These are phyloP conservation scores for Cynoglossus semilaevis DNA, from an alignment of 2,113 vertebrate species.

Conservation along the genomic window DNA sequence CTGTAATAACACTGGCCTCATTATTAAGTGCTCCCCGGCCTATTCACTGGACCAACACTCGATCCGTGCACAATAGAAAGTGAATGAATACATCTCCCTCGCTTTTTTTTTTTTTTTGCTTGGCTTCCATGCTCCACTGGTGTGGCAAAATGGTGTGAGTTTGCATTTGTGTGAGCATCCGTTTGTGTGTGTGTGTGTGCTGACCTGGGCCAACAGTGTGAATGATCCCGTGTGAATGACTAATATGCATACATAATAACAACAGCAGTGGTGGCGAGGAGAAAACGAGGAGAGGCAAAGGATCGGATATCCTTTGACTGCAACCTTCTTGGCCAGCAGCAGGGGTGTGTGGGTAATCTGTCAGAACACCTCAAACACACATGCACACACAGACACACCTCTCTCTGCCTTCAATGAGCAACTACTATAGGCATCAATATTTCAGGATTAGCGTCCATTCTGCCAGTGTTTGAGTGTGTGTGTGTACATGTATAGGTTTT, in stretches of 20 bases:
- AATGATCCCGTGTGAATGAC: conserved; percentile 67
- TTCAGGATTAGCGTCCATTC: conserved; percentile 70
- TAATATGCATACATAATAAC: conserved; percentile 67
- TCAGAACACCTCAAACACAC: conserved; percentile 36
- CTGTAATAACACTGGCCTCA: conserved; percentile 74
- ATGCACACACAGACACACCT: conserved; percentile 21
- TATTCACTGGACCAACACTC: conserved; percentile 69
- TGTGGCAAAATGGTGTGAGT: conserved; percentile 60
- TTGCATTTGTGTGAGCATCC: conserved; percentile 29
- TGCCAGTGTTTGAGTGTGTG: conserved; percentile 18
- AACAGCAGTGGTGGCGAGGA: conserved; percentile 40
- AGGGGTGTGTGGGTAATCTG: conserved; percentile 63
- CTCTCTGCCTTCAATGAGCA: conserved; percentile 45
- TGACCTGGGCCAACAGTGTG: conserved; percentile 58
- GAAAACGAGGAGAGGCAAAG: conserved; percentile 40
- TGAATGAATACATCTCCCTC: conserved; percentile 69
- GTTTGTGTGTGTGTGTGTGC: conserved; percentile 41
- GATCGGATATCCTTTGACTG: conserved; percentile 68
- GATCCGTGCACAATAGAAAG: conserved; percentile 73
- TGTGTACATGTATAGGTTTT: conserved; percentile 26
- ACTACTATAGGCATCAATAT: conserved; percentile 67
- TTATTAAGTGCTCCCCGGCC: conserved; percentile 63
- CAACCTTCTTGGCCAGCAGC: conserved; percentile 57
- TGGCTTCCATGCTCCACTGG: conserved; percentile 64
- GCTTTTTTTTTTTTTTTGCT: conserved; percentile 60